Evolutionary conservation across 2,797 vertebrate species (phyloP), one percentile per base, ranked within the genome.

Genomic region (Ceryle rudis): DNA sequence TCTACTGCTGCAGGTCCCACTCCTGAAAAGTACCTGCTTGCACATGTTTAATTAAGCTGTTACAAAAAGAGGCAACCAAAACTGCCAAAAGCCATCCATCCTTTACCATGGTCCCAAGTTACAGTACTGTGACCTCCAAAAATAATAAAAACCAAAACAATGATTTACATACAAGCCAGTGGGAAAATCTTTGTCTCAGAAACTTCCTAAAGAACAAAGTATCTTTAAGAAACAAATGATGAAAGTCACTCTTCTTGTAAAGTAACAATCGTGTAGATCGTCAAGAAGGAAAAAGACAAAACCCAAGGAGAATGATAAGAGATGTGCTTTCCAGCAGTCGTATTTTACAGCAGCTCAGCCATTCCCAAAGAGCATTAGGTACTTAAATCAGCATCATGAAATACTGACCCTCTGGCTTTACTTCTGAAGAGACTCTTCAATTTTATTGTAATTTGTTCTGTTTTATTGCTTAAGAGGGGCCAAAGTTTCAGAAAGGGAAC

Each of bases 371-470:
- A 73, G 46, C 73, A 92, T 65, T 92, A 91, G 67, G 78, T 80
- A 93, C 49, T 95, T 58, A 62, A 26, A 85, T 74, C 54, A 19
- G 65, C 89, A 93, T 47, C 69, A 81, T 89, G 92, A 95, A 92
- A 94, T 86, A 92, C 1, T 86, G 89, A 70, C 78, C 62, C 52
- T 54, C 65, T 91, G 47, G 95, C 81, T 87, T 89, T 78, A 70
- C 94, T 86, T 95, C 87, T 94, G 66, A 96, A 94, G 87, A 89
- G 18, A 79, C 22, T 93, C 65, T 83, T 82, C 39, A 67, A 80
- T 74, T 94, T 93, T 89, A 67, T 71, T 93, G 73, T 47, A 83
- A 83, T 93, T 92, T 78, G 64, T 95, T 94, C 74, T 89, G 71
- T 49, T 82, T 92, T 62, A 47, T 64, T 86, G 60, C 60, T 70